phyloP scores from a whole-genome alignment of 2,113 vertebrate species.

The western clawed frog (Xenopus tropicalis) region DNA sequence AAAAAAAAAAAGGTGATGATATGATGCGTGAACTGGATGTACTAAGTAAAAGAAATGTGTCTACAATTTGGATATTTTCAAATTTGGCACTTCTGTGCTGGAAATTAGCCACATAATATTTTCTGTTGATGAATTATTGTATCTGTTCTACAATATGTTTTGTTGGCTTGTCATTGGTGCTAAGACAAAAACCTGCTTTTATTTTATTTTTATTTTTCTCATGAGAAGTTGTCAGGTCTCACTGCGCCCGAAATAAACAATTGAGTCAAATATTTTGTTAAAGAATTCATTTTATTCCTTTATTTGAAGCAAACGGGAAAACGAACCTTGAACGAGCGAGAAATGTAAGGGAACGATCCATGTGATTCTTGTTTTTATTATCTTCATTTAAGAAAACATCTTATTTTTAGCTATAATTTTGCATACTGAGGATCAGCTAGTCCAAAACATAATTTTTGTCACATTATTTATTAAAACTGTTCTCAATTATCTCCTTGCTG shows the following conservation, averaged over 20 bases:
- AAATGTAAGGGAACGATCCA: constrained; percentile 72
- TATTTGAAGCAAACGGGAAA: constrained; percentile 62
- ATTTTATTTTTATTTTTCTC: constrained; percentile 52
- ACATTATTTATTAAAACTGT: constrained; percentile 90
- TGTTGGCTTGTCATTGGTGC: constrained; percentile 71
- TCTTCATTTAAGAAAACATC: constrained; percentile 78
- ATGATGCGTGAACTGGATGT: constrained; percentile 23
- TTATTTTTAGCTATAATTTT: constrained; percentile 85
- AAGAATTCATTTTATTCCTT: constrained; percentile 59
- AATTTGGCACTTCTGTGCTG: constrained; percentile 55
- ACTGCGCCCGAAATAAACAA: constrained; percentile 55
- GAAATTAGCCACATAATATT: constrained; percentile 64
- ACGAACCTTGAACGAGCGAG: constrained; percentile 61
- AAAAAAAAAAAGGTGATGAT: neutral
- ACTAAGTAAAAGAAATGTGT: neutral
- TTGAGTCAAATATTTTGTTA: constrained; percentile 60
- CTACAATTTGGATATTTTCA: constrained; percentile 48
- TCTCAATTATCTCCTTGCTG: constrained; percentile 71
- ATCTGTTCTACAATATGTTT: constrained; percentile 56
- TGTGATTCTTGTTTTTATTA: constrained; percentile 81
- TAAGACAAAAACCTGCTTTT: constrained; percentile 65
- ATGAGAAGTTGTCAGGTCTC: constrained; percentile 62
- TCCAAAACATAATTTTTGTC: constrained; percentile 82
- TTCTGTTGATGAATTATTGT: constrained; percentile 61
- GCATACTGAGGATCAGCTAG: constrained; percentile 80